These are phyloP conservation scores for Myocastor coypus DNA, from an alignment of 2,113 vertebrate species.

Conservation along the genomic window DNA sequence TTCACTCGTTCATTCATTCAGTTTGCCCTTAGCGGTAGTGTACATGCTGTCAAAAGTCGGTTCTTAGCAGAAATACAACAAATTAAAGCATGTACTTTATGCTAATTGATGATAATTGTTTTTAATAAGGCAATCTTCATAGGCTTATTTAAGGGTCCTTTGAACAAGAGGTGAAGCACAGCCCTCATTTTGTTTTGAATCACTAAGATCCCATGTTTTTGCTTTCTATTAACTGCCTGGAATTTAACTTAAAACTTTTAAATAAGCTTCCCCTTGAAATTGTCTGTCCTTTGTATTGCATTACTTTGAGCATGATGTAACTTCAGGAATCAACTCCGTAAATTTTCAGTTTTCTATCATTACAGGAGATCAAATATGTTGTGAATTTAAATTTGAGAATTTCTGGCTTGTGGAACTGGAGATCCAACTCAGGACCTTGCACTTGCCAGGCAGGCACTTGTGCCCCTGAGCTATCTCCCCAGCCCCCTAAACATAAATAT, in stretches of 20 bases:
- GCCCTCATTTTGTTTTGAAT: constrained; percentile 2
- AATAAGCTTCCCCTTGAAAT: neutral
- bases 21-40: neutral
- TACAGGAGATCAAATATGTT: neutral
- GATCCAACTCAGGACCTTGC: neutral
- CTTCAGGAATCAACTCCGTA: neutral
- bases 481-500: neutral
- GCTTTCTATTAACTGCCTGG: neutral
- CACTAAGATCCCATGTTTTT: neutral
- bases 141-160: neutral
- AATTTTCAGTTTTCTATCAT: neutral
- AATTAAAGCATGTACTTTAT: neutral
- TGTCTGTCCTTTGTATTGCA: neutral
- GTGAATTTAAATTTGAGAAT: neutral
- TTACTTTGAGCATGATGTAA: neutral
- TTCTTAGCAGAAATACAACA: neutral
- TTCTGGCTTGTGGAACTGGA: neutral
- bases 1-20: neutral
- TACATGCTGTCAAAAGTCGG: neutral
- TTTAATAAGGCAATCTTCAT: constrained; percentile 20
- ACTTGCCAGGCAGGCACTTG: too few species aligned
- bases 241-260: constrained; percentile 18
- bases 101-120: constrained; percentile 38
- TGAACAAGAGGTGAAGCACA: neutral
- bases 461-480: too few species aligned